Evolutionary conservation across 2,888 invertebrate genomes (phyloP), one percentile per base, ranked within the genome.

Genomic region (Dorcus parallelipipedus): DNA sequence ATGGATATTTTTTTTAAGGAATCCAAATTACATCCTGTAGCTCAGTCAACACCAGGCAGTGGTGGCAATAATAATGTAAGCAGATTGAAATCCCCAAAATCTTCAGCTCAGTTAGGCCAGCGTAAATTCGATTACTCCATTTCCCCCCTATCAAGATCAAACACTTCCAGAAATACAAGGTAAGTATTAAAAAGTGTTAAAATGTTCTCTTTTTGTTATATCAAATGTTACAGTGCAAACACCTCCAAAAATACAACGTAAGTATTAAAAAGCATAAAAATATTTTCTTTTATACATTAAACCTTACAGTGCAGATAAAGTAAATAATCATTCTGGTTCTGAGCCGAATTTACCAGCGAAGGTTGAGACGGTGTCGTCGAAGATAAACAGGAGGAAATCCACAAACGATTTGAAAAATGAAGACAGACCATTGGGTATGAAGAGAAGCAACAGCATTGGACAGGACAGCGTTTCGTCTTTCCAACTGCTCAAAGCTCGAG

Each of bases 11-110:
- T 54, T 6, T 47, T 33, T 33, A 33, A 67, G 67, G 62, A 58
- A 17, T 54, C 60, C 8, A 56, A 60, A 53, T 38, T 60, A 14
- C 62, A 64, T 49, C 65, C 67, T 7, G 45, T 65, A 9, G 67
- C 67, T 1, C 67, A 67, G 54, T 65, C 67, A 8, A 67, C 67
- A n/a, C 67, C 67, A 7, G 64, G 62, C 38, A 45, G n/a, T 26
- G 26, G 26, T 33, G 26, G 26, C 6, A 33, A 33, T 4, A 53
- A 49, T 14, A 39, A 14, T 20, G 2, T 8, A 38, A 33, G 60
- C 5, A 40, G 26, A 47, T 50, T 41, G n/a, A 52, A 52, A 52
- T 49, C 52, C 9, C 54, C 53, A 14, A 54, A 56, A 9, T 48
- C 58, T 40, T 53, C 62, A 7, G 49, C 61, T 4, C 56, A 61